Evolutionary conservation across 2,113 vertebrate species (phyloP), one percentile per base, ranked within the genome.

Genomic region (Eupsittula cactorum): DNA sequence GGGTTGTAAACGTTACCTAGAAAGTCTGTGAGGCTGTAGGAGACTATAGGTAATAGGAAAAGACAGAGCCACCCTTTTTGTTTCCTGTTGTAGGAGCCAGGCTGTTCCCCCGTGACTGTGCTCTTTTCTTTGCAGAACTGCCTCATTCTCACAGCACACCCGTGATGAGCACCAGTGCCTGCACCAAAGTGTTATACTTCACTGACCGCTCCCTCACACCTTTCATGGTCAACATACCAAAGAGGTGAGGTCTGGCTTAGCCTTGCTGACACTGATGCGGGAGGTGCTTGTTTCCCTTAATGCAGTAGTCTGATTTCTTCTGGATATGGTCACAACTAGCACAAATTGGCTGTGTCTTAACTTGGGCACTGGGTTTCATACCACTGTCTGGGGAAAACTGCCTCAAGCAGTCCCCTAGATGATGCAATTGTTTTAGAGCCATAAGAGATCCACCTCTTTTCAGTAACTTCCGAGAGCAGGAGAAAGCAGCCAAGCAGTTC

Each of bases 101-200:
- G n/a, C 27, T 25, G 21, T 76, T 77, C 74, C 57, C 33, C 44
- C 11, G 15, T 31, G n/a, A 63, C 16, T 14, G 77, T 97, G 83
- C 28, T 63, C 88, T 75, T 93, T 53, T 81, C 49, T 87, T 95
- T 97, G 46, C 98, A 99, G 99, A 98, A 53, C 96, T 98, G 95
- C 98, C 97, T 97, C 99, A 99, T 69, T 98, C 99, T 41, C 98
- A 98, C 95, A 98, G 98, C 92, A 98, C 97, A 17, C 98, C 99
- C 0, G 84, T 98, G 42, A 97, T 99, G 97, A 98, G 98, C 96
- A 96, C 97, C 78, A 97, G 98, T 94, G 93, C 98, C 93, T 99
- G 98, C 74, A 99, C 99, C 91, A 99, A 99, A 98, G 99, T 99
- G 96, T 98, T 99, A 39, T 99, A 99, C 97, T 99, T 99, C 96